Evolutionary conservation across 1,140 invertebrate species (phyloP).

Genomic region (Macrobrachium rosenbergii): DNA sequence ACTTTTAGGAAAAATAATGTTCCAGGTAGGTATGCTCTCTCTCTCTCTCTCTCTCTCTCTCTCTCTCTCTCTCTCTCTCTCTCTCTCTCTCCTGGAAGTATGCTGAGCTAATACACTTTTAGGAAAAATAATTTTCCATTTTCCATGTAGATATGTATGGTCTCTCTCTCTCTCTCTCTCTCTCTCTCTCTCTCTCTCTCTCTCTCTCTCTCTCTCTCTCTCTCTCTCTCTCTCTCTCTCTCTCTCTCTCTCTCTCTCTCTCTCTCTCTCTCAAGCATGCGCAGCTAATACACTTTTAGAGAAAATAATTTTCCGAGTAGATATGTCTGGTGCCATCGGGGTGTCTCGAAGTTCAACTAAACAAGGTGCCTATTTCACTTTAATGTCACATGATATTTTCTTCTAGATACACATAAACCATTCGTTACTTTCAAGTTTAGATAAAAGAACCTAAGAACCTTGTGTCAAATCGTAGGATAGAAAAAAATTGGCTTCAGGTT

Average conservation of each 20-base stretch:
- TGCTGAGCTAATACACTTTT: neutral
- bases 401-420: no score
- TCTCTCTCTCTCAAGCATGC: neutral
- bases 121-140: neutral
- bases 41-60: constrained; percentile 27
- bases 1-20: no score
- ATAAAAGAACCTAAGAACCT: no score
- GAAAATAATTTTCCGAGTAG: no score
- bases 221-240: constrained; percentile 1
- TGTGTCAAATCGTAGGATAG: no score
- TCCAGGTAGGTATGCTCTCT: constrained; percentile 5
- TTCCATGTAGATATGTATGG: neutral
- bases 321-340: no score
- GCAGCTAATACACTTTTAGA: neutral
- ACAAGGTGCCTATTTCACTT: no score
- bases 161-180: constrained; percentile 12
- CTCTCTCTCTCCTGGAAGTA: neutral
- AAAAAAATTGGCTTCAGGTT: no score
- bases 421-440: no score
- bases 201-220: neutral
- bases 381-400: no score
- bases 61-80: constrained; percentile 28
- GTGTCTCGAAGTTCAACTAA: no score
- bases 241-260: neutral
- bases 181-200: neutral